Evolutionary conservation across 2,888 invertebrate species (phyloP).

Genomic region (Odontocerum albicorne): DNA sequence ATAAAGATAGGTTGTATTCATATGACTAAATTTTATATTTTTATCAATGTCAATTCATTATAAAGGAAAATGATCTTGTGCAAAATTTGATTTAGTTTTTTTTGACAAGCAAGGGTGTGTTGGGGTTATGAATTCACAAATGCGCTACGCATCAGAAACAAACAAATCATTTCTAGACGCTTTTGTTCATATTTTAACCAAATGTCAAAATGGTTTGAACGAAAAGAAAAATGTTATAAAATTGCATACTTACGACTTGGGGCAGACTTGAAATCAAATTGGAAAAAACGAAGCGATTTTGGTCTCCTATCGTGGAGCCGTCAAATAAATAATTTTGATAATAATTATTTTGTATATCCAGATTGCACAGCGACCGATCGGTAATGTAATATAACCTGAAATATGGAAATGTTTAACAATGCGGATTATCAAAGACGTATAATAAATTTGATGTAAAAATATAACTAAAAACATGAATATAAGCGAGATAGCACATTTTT

Average conservation of each 20-base stretch:
- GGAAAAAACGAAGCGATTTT: conserved; percentile 57
- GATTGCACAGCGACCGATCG: conserved; percentile 9
- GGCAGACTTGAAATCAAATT: conserved; percentile 60
- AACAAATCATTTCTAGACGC: no score
- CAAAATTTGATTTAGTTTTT: no score
- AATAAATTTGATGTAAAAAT: background rate
- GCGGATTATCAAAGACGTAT: background rate
- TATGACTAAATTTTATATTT: no score
- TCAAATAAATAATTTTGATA: conserved; percentile 17
- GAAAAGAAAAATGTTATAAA: no score
- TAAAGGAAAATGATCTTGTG: no score
- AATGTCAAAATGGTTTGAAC: no score
- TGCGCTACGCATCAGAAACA: no score
- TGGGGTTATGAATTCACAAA: no score
- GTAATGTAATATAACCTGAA: conserved; percentile 26
- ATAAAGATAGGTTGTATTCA: no score
- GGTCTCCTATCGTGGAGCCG: conserved; percentile 56
- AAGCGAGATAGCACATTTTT: conserved; percentile 12
- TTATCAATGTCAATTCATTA: no score
- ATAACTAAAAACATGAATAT: background rate
- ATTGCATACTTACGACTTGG: conserved; percentile 52
- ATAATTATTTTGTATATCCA: conserved; percentile 27
- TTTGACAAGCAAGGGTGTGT: no score
- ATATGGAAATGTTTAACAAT: conserved; percentile 6
- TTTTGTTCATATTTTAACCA: no score